phyloP scores from a whole-genome alignment of 2,113 vertebrate species.

The Labrus mixtus region DNA sequence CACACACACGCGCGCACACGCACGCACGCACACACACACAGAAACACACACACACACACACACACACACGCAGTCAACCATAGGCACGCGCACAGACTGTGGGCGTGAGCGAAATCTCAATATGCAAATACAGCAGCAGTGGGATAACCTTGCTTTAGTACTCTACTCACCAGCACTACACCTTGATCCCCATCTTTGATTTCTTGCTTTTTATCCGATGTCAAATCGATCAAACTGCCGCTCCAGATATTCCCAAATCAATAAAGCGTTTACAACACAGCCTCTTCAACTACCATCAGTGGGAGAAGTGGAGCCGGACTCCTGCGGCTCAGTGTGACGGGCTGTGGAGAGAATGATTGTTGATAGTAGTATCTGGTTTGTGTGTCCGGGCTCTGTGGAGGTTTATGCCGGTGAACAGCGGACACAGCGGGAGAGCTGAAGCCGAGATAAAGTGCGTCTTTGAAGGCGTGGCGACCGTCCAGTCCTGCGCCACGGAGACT shows the following conservation, averaged over 20 bases:
- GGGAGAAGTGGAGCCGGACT: constrained; percentile 44
- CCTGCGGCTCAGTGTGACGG: constrained; percentile 26
- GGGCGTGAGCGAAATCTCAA: constrained; percentile 61
- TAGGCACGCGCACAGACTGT: constrained; percentile 7
- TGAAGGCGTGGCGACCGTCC: constrained; percentile 62
- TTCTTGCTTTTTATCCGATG: constrained; percentile 46
- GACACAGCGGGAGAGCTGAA: constrained; percentile 7
- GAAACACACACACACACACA: neutral
- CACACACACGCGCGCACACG: neutral
- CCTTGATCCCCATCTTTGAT: constrained; percentile 68
- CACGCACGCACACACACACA: neutral
- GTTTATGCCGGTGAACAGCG: neutral
- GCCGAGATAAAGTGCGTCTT: constrained; percentile 43
- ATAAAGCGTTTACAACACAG: constrained; percentile 13
- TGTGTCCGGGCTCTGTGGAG: constrained; percentile 27
- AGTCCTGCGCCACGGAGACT: constrained; percentile 63
- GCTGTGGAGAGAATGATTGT: constrained; percentile 5
- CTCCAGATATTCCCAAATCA: constrained; percentile 49
- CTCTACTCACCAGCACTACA: constrained; percentile 75
- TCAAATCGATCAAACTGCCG: constrained; percentile 46
- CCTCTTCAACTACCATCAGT: constrained; percentile 32
- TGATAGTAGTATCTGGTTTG: neutral
- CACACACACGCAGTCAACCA: neutral
- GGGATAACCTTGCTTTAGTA: neutral
- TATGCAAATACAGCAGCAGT: constrained; percentile 30